Evolutionary conservation across 2,113 vertebrate species (phyloP), one percentile per base, ranked within the genome.

Genomic region (Ctenodactylus gundi): DNA sequence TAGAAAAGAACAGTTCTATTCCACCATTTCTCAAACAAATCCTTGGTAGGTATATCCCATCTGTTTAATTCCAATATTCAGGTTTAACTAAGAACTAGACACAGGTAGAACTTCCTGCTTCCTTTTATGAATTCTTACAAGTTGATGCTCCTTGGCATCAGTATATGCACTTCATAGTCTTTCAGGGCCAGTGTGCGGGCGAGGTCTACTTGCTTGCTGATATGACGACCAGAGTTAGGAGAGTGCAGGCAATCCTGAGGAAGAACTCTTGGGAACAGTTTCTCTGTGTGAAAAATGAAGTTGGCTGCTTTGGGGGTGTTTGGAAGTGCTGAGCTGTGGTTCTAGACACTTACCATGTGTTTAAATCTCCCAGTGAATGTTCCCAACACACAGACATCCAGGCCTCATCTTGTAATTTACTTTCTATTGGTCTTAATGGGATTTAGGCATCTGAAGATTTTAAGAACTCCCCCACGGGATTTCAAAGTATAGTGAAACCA

Each of bases 101-200:
- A 73, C 10, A 12, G 1, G 2, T 13, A n/a, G 11, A 18, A 18
- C 25, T 46, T 36, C 44, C 44, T 23, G 29, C 0, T 13, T 55
- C 17, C 34, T 12, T 72, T 25, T 17, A 20, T 34, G 58, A 41
- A 36, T 15, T 46, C 57, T 73, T 31, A 53, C 15, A 20, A 34
- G 27, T 1, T 0, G 3, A 27, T 18, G 29, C 44, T 25, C 27
- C 62, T 9, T 46, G 67, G 72, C 46, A 9, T 7, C 15, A 14
- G 55, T 3, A 17, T 44, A 18, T 36, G 31, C 9, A 9, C 34
- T 10, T 36, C 58, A 29, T 7, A 51, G 1, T 49, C 34, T 13
- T 17, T n/a, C 2, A 4, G 49, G n/a, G 44, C 11, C 9, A 9
- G 14, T 1, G 0, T 12, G 13, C 18, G 13, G 8, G 29, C 1